A percentile compares a stretch with the other conserved stretches of the same genome.
These are phyloP conservation scores for Achlya flavicornis DNA, from an alignment of 2,888 invertebrate species.

Conservation along the genomic window DNA sequence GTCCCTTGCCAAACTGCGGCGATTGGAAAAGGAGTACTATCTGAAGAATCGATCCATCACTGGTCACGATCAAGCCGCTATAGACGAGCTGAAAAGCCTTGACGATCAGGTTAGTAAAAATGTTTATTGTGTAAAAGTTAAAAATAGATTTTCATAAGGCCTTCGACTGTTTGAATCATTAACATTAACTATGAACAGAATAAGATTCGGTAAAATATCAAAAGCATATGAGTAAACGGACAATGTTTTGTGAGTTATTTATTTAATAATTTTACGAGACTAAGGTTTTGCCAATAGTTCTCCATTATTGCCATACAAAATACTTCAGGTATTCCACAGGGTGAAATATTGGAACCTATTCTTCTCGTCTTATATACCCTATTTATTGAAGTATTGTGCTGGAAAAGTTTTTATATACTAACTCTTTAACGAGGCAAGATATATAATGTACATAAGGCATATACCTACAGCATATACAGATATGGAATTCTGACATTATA, in stretches of 20 bases:
- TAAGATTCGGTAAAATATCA: too few species aligned
- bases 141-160: neutral
- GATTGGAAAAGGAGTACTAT: constrained; percentile 95
- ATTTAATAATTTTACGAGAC: too few species aligned
- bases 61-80: constrained; percentile 78
- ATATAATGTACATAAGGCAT: too few species aligned
- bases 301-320: neutral
- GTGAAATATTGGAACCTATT: neutral
- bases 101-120: constrained; percentile 84
- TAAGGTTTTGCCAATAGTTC: neutral
- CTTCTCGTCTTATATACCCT: neutral
- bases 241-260: too few species aligned
- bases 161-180: neutral
- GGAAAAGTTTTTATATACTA: too few species aligned
- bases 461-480: too few species aligned
- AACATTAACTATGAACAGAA: too few species aligned
- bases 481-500: too few species aligned
- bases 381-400: too few species aligned
- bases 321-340: neutral
- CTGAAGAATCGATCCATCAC: constrained; percentile 91
- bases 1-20: constrained; percentile 91
- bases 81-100: constrained; percentile 88
- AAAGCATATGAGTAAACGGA: too few species aligned
- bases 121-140: neutral
- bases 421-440: too few species aligned